Percentiles rank a stretch among this genome's conserved stretches.
phyloP scores from a whole-genome alignment of 2,113 vertebrate genomes.

The Jaculus jaculus region DNA sequence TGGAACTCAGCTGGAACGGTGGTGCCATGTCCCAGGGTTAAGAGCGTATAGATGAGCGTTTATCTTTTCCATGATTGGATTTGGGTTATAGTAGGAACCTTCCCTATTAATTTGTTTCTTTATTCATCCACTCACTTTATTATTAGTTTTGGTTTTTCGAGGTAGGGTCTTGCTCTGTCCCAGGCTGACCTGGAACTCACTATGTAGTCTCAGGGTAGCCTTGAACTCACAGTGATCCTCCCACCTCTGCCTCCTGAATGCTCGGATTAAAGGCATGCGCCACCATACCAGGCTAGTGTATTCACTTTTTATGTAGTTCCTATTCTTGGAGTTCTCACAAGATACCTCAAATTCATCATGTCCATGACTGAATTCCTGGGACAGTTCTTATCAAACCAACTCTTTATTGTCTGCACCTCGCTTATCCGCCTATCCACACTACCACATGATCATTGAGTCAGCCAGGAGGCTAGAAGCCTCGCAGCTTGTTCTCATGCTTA shows the following conservation, averaged over 20 bases:
- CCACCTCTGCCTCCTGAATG: too few species aligned
- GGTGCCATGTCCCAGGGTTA: not conserved
- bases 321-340: not conserved
- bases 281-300: not conserved
- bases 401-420: not conserved
- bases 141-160: not conserved
- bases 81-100: not conserved
- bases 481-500: too few species aligned
- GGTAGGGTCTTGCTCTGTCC: too few species aligned
- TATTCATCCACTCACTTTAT: not conserved
- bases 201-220: too few species aligned
- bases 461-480: not conserved
- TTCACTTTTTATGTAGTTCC: not conserved
- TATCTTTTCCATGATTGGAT: not conserved
- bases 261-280: too few species aligned
- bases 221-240: too few species aligned
- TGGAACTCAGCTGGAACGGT: not conserved
- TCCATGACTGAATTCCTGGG: not conserved
- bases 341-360: not conserved
- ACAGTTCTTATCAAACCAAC: not conserved
- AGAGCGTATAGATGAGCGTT: not conserved
- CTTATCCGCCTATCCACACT: accelerated
- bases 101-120: not conserved
- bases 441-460: not conserved
- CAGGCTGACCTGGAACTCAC: too few species aligned